phyloP scores from a whole-genome alignment of 1,140 invertebrate species.

The Drosophila repletoides region DNA sequence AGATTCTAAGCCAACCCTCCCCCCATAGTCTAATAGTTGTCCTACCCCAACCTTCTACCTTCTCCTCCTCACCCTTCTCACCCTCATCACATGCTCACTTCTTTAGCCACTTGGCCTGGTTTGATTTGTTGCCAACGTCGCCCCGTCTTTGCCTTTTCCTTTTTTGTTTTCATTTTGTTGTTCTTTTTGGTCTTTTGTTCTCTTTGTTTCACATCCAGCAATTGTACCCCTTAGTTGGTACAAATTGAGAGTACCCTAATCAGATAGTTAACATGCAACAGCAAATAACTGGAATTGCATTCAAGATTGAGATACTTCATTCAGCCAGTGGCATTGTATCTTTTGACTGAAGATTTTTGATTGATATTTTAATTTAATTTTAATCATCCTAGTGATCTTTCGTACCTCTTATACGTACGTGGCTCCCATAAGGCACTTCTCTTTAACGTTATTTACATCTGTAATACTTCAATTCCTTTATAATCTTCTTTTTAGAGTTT shows the following conservation, averaged over 20 bases:
- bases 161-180: not conserved
- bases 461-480: too few relatives aligned
- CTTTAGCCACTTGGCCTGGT: constrained; percentile 65
- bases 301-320: too few relatives aligned
- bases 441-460: too few relatives aligned
- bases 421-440: too few relatives aligned
- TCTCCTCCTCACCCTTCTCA: not conserved
- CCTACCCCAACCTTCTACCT: too few relatives aligned
- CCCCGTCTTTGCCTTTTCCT: not conserved
- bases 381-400: too few relatives aligned
- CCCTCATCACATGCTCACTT: constrained; percentile 58
- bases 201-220: not conserved
- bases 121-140: constrained; percentile 51
- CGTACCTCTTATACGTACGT: too few relatives aligned
- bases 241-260: too few relatives aligned
- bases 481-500: too few relatives aligned
- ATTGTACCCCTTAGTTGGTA: not conserved
- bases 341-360: too few relatives aligned
- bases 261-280: not conserved
- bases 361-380: too few relatives aligned
- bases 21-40: not conserved
- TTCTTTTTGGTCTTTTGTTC: not conserved
- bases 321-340: too few relatives aligned
- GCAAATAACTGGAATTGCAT: not conserved
- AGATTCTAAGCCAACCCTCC: constrained; percentile 43